Evolutionary conservation across 2,797 vertebrate species (phyloP), one percentile per base, ranked within the genome.

Genomic region (Gobionotothen gibberifrons): DNA sequence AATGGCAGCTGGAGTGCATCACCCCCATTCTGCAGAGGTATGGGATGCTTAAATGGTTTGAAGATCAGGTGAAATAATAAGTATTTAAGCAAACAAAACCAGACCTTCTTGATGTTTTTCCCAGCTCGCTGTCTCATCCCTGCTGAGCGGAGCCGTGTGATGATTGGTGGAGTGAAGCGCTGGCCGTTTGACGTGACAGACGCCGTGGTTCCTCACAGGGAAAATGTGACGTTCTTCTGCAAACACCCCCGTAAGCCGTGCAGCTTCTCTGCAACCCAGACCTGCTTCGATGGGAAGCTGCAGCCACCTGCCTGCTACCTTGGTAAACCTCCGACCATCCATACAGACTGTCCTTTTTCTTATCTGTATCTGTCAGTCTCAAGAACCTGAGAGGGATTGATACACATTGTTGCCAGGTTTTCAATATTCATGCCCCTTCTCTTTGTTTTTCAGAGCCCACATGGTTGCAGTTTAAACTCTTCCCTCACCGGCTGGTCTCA

Each of bases 391-490:
- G 48, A 3, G 3, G 13, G 29, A 2, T 11, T 57, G 16, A 51
- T 16, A 57, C n/a, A 36, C 9, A 12, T 59, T 5, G 9, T 22
- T 53, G 65, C 54, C 14, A 14, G 4, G 6, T 72, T 49, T 32
- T 16, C 7, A 21, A 59, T 22, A 42, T 14, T 43, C 13, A 51
- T 64, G 17, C 51, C 9, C 61, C 51, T 69, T 48, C 16, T 71
- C 61, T 52, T 46, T 66, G 16, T 82, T 64, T 71, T 86, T 7
- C 83, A 96, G 96, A 96, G 62, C 96, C 96, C 55, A 96, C 95
- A 0, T 96, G 95, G 94, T 59, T 96, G 76, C 95, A 96, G 85
- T 96, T 92, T 67, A 94, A 93, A 59, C 89, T 96, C 40, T 96
- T 95, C 76, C 88, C 95, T 72, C 94, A 95, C 77, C 93, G 94